Evolutionary conservation across 2,113 vertebrate species (phyloP).

Genomic region (Callipepla squamata): DNA sequence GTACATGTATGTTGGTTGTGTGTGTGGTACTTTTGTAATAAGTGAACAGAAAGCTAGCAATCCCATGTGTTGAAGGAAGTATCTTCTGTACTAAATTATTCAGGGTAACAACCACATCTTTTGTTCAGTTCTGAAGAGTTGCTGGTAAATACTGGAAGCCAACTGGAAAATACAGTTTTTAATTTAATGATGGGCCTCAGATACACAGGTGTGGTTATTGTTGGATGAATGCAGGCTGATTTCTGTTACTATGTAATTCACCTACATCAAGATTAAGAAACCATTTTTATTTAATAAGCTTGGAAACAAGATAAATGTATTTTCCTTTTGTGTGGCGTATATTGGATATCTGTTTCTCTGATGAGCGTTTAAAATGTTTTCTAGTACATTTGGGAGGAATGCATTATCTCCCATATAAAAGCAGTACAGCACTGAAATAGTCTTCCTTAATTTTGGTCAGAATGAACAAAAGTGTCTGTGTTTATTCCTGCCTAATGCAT

Average conservation of each 20-base stretch:
- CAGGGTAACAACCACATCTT: neutral
- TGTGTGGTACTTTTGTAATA: neutral
- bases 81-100: constrained; percentile 9
- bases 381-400: constrained; percentile 57
- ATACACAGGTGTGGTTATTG: constrained; percentile 52
- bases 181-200: constrained; percentile 3
- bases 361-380: constrained; percentile 67
- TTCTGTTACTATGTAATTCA: constrained; percentile 70
- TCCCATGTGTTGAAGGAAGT: neutral
- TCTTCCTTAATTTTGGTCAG: constrained; percentile 80
- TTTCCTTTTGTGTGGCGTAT: constrained; percentile 48
- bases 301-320: constrained; percentile 73
- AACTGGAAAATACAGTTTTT: neutral
- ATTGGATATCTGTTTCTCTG: constrained; percentile 61
- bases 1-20: neutral
- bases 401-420: constrained; percentile 66
- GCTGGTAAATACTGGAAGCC: neutral
- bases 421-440: constrained; percentile 66
- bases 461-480: constrained; percentile 85
- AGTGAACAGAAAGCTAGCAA: neutral
- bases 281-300: constrained; percentile 74
- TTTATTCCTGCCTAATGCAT: constrained; percentile 91
- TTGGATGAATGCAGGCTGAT: constrained; percentile 71
- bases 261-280: constrained; percentile 72
- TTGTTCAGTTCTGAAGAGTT: neutral